phyloP scores from a whole-genome alignment of 2,888 invertebrate species.

The Dascillus cervinus region DNA sequence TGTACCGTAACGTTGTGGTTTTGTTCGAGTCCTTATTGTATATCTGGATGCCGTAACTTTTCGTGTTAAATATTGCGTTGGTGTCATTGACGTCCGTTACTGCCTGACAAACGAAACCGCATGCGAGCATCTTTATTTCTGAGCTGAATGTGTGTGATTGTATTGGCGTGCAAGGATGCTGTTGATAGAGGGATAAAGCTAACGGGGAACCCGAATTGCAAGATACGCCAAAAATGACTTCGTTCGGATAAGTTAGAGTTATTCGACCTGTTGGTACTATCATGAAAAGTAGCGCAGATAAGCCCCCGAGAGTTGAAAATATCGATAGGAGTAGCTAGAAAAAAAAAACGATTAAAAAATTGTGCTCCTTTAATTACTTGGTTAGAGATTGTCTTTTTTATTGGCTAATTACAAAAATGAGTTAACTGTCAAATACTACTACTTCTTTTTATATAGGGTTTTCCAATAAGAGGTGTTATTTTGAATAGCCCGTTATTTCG shows the following conservation, averaged over 20 bases:
- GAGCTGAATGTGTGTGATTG: constrained; percentile 35
- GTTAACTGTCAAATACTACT: no score
- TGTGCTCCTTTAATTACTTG: no score
- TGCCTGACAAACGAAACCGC: constrained; percentile 55
- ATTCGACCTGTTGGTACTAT: constrained; percentile 65
- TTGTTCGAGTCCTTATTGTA: constrained; percentile 36
- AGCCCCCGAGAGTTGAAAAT: constrained; percentile 61
- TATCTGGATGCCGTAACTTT: constrained; percentile 50
- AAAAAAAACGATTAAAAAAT: no score
- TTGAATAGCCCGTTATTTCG: no score
- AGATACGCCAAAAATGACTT: constrained; percentile 51
- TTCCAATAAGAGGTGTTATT: no score
- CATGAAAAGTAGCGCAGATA: constrained; percentile 57
- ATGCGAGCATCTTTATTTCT: constrained; percentile 47
- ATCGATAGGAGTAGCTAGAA: constrained; percentile 56
- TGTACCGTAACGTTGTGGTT: constrained; percentile 41
- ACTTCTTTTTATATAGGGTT: no score
- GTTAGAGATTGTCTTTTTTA: no score
- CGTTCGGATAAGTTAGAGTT: constrained; percentile 55
- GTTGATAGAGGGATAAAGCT: constrained; percentile 41
- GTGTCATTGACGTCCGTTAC: constrained; percentile 42
- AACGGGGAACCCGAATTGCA: constrained; percentile 39
- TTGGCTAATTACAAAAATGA: no score
- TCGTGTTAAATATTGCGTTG: constrained; percentile 44
- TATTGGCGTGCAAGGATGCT: constrained; percentile 45